Percentiles rank a stretch among this genome's conserved stretches.
Evolutionary conservation across 2,797 vertebrate species (phyloP).

Genomic region (Pogoniulus pusillus): DNA sequence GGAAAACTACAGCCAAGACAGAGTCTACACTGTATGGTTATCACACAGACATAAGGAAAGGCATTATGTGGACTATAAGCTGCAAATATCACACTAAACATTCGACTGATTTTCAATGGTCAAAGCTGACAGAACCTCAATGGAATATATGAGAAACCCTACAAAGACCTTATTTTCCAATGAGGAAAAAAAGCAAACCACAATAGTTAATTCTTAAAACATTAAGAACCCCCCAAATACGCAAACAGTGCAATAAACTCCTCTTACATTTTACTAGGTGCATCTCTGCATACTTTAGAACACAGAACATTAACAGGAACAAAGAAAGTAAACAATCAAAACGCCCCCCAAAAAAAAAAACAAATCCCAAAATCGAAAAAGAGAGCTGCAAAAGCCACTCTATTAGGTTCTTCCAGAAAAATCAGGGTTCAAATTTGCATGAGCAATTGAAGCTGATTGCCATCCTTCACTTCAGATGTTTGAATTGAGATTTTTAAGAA

Average conservation of each 20-base stretch:
- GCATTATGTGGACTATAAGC: not conserved
- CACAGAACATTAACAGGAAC: not conserved
- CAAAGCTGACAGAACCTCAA: accelerated
- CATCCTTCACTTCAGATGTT: not conserved
- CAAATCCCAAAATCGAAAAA: not conserved
- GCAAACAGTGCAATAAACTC: not conserved
- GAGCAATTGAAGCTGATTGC: not conserved
- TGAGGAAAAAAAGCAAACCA: not conserved
- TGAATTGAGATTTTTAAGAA: not conserved
- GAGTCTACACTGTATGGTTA: not conserved
- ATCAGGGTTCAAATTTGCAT: not conserved
- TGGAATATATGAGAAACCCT: not conserved
- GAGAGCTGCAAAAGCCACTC: not conserved
- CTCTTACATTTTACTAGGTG: not conserved
- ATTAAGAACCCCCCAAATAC: not conserved
- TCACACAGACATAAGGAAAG: not conserved
- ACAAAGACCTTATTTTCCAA: not conserved
- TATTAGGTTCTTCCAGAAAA: not conserved
- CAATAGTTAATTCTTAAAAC: not conserved
- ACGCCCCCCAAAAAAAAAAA: not conserved
- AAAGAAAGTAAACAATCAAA: not conserved
- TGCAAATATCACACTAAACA: not conserved
- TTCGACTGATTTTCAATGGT: not conserved
- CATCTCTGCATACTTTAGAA: not conserved
- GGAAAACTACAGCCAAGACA: not conserved